These are phyloP conservation scores for Iselma pallidipennis DNA, from an alignment of 2,888 invertebrate species.

Conservation along the genomic window DNA sequence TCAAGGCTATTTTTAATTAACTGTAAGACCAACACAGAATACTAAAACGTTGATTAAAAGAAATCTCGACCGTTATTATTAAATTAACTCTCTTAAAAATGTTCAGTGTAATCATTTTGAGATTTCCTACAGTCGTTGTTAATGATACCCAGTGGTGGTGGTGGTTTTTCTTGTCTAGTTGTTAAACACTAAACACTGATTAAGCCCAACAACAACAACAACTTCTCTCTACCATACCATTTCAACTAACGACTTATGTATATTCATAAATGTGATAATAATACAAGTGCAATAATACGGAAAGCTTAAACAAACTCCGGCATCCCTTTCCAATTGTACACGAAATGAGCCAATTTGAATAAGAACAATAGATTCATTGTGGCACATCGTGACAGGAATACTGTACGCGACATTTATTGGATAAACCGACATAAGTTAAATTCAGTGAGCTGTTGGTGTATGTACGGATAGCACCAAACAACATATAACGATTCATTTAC, in stretches of 20 bases:
- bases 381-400: constrained; percentile 41
- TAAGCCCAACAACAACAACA: background rate
- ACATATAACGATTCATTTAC: too few species aligned
- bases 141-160: background rate
- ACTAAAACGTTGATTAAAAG: background rate
- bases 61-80: too few species aligned
- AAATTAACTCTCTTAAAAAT: too few species aligned
- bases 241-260: constrained; percentile 26
- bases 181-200: background rate
- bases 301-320: constrained; percentile 36
- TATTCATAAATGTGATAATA: constrained; percentile 36
- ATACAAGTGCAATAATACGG: constrained; percentile 37
- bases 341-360: constrained; percentile 43
- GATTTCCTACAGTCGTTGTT: too few species aligned
- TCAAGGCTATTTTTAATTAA: background rate
- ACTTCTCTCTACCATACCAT: too few species aligned
- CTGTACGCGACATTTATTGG: constrained; percentile 38
- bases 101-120: too few species aligned
- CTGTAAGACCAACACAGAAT: background rate
- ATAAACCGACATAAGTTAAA: constrained; percentile 28
- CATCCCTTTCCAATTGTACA: constrained; percentile 40
- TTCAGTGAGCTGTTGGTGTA: background rate
- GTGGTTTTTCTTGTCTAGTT: background rate
- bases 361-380: constrained; percentile 45
- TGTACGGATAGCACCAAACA: background rate